Evolutionary conservation across 2,888 invertebrate species (phyloP).

Genomic region (Tachina lurida): DNA sequence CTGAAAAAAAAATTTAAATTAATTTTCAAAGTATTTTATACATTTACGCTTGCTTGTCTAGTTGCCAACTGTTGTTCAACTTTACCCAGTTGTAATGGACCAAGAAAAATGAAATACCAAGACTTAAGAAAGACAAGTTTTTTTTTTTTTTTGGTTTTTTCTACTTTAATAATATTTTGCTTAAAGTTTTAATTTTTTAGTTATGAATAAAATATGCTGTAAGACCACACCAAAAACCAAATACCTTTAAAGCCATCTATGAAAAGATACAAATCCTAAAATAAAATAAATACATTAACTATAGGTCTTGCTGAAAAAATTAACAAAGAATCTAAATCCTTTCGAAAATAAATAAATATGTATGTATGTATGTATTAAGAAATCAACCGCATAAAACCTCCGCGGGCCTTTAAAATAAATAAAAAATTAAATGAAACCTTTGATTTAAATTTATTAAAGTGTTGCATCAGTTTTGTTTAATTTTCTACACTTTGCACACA

Average conservation of each 20-base stretch:
- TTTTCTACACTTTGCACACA: conserved; percentile 35
- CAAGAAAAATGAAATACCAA: conserved; percentile 41
- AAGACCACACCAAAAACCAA: conserved; percentile 64
- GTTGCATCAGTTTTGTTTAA: conserved; percentile 38
- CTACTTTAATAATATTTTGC: background rate
- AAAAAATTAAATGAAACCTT: background rate
- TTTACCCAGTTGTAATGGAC: conserved; percentile 59
- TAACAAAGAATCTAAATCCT: conserved; percentile 31
- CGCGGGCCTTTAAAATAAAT: background rate
- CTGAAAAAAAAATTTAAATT: background rate
- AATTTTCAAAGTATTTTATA: background rate
- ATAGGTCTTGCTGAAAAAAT: conserved; percentile 3
- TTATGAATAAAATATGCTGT: conserved; percentile 31
- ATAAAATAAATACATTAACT: background rate
- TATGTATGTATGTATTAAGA: background rate
- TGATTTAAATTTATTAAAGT: conserved; percentile 44
- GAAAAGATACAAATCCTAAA: conserved; percentile 58
- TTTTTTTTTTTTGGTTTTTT: background rate
- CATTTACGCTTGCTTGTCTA: conserved; percentile 8
- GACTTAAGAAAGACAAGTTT: conserved; percentile 30
- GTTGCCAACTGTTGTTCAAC: conserved; percentile 57
- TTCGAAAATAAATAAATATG: background rate
- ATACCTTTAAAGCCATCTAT: conserved; percentile 48
- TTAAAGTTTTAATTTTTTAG: conserved; percentile 7
- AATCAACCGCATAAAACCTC: conserved; percentile 13